These are phyloP conservation scores for Parasteatoda lunata DNA, from an alignment of 2,888 invertebrate species.

Conservation along the genomic window DNA sequence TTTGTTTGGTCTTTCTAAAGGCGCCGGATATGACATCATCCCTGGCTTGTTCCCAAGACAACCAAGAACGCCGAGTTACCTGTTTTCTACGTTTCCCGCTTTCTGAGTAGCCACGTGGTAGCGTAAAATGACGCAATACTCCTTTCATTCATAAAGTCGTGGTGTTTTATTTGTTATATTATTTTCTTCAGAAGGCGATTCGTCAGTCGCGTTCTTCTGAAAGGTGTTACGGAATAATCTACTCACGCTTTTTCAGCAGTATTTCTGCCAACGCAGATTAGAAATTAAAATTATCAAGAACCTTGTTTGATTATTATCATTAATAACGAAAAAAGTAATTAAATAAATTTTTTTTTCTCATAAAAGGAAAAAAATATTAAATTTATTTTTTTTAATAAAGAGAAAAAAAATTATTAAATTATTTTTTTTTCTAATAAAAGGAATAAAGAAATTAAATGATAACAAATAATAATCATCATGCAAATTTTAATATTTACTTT, in stretches of 20 bases:
- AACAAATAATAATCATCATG: no score
- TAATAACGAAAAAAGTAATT: no score
- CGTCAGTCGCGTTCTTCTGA: constrained; percentile 13
- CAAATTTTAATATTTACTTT: no score
- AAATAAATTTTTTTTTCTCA: no score
- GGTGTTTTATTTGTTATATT: constrained; percentile 9
- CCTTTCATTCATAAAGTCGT: constrained; percentile 62
- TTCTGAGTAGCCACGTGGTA: constrained; percentile 62
- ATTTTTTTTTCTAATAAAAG: no score
- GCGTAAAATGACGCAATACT: constrained; percentile 61
- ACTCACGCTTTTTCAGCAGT: not conserved
- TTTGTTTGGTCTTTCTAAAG: constrained; percentile 20
- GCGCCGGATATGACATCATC: constrained; percentile 54
- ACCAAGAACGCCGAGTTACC: constrained; percentile 22
- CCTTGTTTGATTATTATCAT: no score
- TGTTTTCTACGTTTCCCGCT: constrained; percentile 30
- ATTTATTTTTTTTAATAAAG: no score
- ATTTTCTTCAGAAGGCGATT: not conserved
- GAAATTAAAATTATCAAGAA: no score
- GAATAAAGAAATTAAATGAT: no score
- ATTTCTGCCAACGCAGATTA: not conserved
- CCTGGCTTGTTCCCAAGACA: constrained; percentile 55
- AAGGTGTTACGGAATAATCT: constrained; percentile 27
- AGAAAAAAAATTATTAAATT: no score
- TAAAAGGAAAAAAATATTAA: no score